Base-by-base conservation (phyloP, 2,888 invertebrate genomes). In the Ennomos erosarius region DNA sequence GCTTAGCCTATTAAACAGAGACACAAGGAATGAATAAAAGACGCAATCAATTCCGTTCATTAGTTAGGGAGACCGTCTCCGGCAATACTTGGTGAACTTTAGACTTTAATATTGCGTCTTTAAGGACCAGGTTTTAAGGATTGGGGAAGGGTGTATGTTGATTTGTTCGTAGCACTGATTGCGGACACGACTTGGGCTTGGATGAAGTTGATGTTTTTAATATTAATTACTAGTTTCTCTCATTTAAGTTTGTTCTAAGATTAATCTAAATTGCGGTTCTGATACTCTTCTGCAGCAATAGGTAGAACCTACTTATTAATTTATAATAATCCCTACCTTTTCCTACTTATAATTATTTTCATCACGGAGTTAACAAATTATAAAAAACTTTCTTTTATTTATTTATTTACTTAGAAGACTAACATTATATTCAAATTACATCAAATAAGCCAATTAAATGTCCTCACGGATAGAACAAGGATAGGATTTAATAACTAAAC, bases 41-140 rank as follows among this genome's bases (percentile, higher is more conserved):
- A 68, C 68, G 70, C 62, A 71, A 76, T 74, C 70, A 69, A 68
- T 73, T 70, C 65, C 43, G 60, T 71, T 73, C 70, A 76, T 76
- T 76, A 71, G 64, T 65, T 66, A 56, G 34, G 46, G 40, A 42
- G 44, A 54, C 44, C 8, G 47, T 9, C 33, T 54, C 43, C 38
- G 38, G 10, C 42, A 33, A 49, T 57, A 50, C 48, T 48, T 53
- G 38, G 9, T 9, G 43, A 48, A 45, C 45, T 44, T 16, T 55
- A 40, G 11, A 37, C 46, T 46, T 38, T 55, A 51, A 26, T 35
- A 1, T 11, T 1, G 13, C 11, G 13, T 10, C 2, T 2, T 35
- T 58, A 51, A 54, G 47, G 40, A 47, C 49, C 34, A 54, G 34
- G 35, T 26, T 10, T 55, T 51, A 46, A 0, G 9, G n/a, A 26